phyloP scores from a whole-genome alignment of 2,113 vertebrate species.

The Pollachius pollachius region DNA sequence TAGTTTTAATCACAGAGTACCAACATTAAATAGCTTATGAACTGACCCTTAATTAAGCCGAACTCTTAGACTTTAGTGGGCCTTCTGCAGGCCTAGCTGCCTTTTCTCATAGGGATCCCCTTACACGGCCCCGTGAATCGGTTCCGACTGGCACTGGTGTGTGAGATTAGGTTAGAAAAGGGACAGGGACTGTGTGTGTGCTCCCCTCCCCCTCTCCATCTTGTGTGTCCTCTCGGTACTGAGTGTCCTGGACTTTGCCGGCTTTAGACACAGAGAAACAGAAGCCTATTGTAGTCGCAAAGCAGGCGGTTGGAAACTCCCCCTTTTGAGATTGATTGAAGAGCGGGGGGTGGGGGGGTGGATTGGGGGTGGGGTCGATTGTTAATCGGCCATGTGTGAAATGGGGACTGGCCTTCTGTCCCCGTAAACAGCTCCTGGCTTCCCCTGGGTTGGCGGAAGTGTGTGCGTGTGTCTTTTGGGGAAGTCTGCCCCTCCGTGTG shows the following conservation, averaged over 20 bases:
- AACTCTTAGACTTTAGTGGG: conserved; percentile 6
- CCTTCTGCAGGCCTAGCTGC: neutral
- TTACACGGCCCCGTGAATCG: conserved; percentile 62
- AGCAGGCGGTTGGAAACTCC: conserved; percentile 63
- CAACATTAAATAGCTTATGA: neutral
- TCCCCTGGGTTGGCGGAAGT: conserved; percentile 34
- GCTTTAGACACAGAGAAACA: conserved; percentile 65
- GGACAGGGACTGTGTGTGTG: conserved; percentile 49
- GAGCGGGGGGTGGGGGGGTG: conserved; percentile 32
- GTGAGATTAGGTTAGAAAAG: conserved; percentile 47
- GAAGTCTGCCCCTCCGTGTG: conserved; percentile 21
- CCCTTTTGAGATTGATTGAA: conserved; percentile 56
- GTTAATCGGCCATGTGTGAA: conserved; percentile 73
- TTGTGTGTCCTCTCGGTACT: conserved; percentile 52
- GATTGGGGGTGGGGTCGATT: conserved; percentile 62
- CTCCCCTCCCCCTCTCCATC: conserved; percentile 40
- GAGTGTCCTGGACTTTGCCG: conserved; percentile 61
- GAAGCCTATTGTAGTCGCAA: conserved; percentile 72
- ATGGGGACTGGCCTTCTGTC: conserved; percentile 72
- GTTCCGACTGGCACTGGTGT: conserved; percentile 67
- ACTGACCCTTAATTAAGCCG: neutral
- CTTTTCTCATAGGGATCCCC: conserved; percentile 63
- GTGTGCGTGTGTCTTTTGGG: conserved; percentile 42
- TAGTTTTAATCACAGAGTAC: conserved; percentile 7
- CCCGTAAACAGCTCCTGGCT: conserved; percentile 57